Evolutionary conservation across 2,888 invertebrate species (phyloP), one percentile per base, ranked within the genome.

Genomic region (Drosophila recens): DNA sequence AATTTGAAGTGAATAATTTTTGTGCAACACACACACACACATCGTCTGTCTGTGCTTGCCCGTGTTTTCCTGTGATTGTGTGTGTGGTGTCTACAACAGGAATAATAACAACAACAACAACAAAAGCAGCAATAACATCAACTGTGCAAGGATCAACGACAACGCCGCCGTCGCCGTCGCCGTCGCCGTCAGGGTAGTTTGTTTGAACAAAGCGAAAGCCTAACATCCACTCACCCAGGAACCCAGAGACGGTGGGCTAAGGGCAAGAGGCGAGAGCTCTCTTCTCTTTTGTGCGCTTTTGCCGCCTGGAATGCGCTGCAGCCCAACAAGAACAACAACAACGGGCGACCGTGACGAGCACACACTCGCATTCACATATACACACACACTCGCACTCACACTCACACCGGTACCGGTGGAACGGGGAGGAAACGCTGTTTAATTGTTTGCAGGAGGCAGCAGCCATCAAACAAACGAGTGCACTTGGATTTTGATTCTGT

Each of bases 281-380:
- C 43, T 52, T 79, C 64, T 80, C 75, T 78, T 84, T 80, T 88
- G 86, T 87, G 89, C 82, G 72, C 82, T 82, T 89, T 85, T 89
- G 88, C 88, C 85, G 90, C 89, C 87, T 89, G 87, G 89, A 87
- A 87, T 89, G 76, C 64, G 72, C 72, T 81, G 77, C 75, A 73
- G 67, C 62, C 72, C 49, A 76, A 80, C 73, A 80, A 59, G 53
- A 68, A 54, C 66, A 70, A 59, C 69, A 57, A 61, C 58, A 73
- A 38, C 45, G 59, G 61, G 51, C 53, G 58, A 74, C 79, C 66
- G 75, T 75, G 72, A 67, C 67, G 51, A 43, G 33, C 36, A 43
- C 51, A 65, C 49, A 61, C 23, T 45, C 38, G 27, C 53, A 53
- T 11, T 38, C 36, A 45, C 45, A 45, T 45, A 43, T 43, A 43